Evolutionary conservation across 2,797 vertebrate species (phyloP).

Genomic region (Cetoscarus ocellatus): DNA sequence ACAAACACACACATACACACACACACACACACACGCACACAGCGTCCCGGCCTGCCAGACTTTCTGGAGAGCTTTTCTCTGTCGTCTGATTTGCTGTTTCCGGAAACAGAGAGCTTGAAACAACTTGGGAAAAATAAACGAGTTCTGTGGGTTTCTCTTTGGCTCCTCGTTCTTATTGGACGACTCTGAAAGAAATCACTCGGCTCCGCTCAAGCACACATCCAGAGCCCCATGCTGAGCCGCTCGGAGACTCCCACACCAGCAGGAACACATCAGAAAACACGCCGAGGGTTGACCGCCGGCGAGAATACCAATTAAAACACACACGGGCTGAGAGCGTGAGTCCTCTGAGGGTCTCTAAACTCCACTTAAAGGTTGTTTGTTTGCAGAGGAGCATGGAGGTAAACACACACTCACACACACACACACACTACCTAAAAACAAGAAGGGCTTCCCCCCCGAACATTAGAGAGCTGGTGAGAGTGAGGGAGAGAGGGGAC

Average conservation of each 20-base stretch:
- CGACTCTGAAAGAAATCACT: background rate
- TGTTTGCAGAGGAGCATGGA: constrained; percentile 40
- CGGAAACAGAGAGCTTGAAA: constrained; percentile 19
- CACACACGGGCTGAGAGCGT: constrained; percentile 9
- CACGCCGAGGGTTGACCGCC: constrained; percentile 37
- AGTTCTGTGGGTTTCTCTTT: constrained; percentile 19
- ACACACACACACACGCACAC: constrained; percentile 34
- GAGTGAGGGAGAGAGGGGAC: constrained; percentile 20
- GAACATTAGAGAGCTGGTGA: constrained; percentile 26
- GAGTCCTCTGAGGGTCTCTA: constrained; percentile 39
- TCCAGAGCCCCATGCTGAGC: constrained; percentile 12
- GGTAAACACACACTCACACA: constrained; percentile 14
- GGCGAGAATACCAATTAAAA: constrained; percentile 69
- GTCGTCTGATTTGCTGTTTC: constrained; percentile 27
- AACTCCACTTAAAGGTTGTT: constrained; percentile 51
- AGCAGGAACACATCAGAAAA: constrained; percentile 50
- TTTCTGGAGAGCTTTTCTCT: constrained; percentile 16
- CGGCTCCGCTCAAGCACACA: constrained; percentile 13
- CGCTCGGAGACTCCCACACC: constrained; percentile 32
- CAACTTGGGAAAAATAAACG: constrained; percentile 48
- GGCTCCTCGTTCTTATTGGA: constrained; percentile 11
- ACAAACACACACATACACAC: constrained; percentile 16
- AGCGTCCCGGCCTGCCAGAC: constrained; percentile 11
- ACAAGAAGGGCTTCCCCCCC: constrained; percentile 51
- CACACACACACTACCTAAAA: constrained; percentile 13